Percentiles rank a stretch among this genome's conserved stretches.
phyloP scores from a whole-genome alignment of 1,140 invertebrate species.

The Calliopsis andreniformis region DNA sequence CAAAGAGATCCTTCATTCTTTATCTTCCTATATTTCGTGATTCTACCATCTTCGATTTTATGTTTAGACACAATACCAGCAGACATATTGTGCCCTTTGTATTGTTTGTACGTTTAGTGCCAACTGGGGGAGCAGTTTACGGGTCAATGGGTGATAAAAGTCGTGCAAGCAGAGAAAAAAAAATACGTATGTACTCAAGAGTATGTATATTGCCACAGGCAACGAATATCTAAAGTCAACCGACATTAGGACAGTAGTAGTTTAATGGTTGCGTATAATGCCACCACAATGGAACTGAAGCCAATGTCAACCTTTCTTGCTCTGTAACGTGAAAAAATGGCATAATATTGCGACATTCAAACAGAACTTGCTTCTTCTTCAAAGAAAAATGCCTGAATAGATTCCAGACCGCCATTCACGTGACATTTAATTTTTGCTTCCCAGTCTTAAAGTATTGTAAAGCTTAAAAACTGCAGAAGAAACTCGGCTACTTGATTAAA shows the following conservation, averaged over 20 bases:
- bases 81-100: background rate
- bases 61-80: background rate
- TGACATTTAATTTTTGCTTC: too few relatives aligned
- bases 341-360: too few relatives aligned
- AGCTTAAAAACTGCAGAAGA: too few relatives aligned
- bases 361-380: too few relatives aligned
- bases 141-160: background rate
- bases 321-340: too few relatives aligned
- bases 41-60: background rate
- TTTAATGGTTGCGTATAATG: background rate
- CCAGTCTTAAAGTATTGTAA: too few relatives aligned
- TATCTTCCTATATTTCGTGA: too few relatives aligned
- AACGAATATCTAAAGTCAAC: conserved; percentile 1
- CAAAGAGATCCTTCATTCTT: background rate
- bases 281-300: background rate
- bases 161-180: background rate
- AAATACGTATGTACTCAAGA: too few relatives aligned
- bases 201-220: background rate
- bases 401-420: too few relatives aligned
- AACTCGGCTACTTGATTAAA: too few relatives aligned
- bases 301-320: too few relatives aligned
- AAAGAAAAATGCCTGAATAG: too few relatives aligned
- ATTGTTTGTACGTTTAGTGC: conserved; percentile 9
- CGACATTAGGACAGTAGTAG: background rate
- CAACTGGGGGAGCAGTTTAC: background rate